Evolutionary conservation across 2,888 invertebrate genomes (phyloP).

Genomic region (Dolichopus griseipennis): DNA sequence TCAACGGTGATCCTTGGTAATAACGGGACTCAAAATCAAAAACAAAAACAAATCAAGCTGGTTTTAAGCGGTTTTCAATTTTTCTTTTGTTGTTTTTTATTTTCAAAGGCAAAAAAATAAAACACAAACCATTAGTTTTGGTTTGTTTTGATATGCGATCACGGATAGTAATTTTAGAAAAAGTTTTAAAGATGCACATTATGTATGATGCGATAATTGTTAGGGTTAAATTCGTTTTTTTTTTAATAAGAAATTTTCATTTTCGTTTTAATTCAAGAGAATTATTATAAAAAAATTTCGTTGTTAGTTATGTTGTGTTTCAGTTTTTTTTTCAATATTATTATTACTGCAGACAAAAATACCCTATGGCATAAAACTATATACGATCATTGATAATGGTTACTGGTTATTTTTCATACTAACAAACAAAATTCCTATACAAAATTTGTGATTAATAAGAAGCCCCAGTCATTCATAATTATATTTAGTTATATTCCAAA

Average conservation of each 20-base stretch:
- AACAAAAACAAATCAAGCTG: not conserved
- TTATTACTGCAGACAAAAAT: not conserved
- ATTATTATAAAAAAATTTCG: not conserved
- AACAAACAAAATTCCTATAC: no score
- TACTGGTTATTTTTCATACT: no score
- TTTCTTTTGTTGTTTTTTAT: not conserved
- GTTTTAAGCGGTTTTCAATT: not conserved
- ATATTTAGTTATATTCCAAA: no score
- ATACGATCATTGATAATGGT: not conserved
- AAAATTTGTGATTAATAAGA: no score
- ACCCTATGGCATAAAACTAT: not conserved
- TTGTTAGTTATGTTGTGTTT: not conserved
- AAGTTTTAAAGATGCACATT: not conserved
- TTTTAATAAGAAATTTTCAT: not conserved
- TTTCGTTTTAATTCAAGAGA: not conserved
- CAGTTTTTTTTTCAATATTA: not conserved
- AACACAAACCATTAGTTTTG: not conserved
- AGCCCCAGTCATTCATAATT: no score
- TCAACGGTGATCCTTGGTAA: not conserved
- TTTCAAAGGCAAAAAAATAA: not conserved
- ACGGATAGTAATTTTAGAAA: not conserved
- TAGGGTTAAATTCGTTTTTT: not conserved
- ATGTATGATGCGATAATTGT: not conserved
- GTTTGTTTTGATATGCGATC: conserved; percentile 1
- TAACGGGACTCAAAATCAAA: not conserved